These are phyloP conservation scores for Rhinolophus sinicus DNA, from an alignment of 2,113 vertebrate species.

Conservation along the genomic window DNA sequence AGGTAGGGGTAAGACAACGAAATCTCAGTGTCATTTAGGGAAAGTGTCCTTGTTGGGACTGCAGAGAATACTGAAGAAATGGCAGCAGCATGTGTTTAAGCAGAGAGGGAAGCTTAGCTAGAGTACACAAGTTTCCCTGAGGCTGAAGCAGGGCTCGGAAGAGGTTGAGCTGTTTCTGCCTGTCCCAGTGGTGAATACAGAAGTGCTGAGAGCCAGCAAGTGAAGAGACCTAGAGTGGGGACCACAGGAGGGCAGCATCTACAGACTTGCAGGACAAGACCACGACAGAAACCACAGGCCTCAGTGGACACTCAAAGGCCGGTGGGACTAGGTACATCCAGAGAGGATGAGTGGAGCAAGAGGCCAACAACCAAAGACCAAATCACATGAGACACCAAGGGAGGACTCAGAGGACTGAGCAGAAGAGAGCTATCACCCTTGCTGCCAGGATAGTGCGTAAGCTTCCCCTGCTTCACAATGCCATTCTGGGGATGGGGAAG, in stretches of 20 bases:
- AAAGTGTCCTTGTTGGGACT: background rate
- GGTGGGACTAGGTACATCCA: background rate
- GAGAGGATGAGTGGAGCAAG: background rate
- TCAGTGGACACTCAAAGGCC: background rate
- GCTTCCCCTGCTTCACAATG: background rate
- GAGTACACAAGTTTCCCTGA: background rate
- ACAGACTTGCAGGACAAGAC: background rate
- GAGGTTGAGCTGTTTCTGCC: background rate
- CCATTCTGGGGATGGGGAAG: background rate
- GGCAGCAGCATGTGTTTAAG: background rate
- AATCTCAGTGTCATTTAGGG: background rate
- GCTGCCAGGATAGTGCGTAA: accelerated
- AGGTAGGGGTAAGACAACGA: background rate
- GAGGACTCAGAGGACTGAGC: background rate
- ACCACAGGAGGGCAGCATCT: background rate
- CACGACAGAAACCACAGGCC: background rate
- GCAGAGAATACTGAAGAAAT: background rate
- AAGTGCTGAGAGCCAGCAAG: background rate
- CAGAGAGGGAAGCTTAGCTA: background rate
- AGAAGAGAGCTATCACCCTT: background rate
- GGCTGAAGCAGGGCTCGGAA: background rate
- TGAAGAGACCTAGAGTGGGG: background rate
- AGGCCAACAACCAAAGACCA: background rate
- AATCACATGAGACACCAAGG: background rate
- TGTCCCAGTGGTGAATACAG: background rate